Evolutionary conservation across 2,113 vertebrate genomes (phyloP).

Genomic region (Melospiza melodia): DNA sequence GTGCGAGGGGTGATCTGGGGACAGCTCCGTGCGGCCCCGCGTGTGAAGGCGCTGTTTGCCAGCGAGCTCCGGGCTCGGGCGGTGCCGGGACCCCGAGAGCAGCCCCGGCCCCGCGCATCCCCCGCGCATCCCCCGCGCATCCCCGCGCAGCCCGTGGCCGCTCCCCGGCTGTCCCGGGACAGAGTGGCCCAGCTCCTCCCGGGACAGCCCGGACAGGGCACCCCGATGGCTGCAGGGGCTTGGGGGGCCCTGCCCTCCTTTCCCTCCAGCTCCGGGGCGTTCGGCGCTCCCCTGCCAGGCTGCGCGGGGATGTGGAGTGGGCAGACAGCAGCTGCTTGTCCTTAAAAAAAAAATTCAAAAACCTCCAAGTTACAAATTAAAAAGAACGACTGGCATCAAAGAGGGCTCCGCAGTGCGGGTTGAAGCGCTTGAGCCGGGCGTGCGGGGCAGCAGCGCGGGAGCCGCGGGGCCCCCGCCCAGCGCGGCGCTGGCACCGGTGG

Average conservation of each 20-base stretch:
- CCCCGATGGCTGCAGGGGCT: neutral
- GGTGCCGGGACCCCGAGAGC: too few species aligned
- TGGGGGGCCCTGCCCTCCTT: neutral
- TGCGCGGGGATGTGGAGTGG: neutral
- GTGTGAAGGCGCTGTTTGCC: neutral
- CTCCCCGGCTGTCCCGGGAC: neutral
- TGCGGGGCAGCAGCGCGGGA: neutral
- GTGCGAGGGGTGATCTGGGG: neutral
- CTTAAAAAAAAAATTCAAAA: neutral
- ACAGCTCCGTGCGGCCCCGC: neutral
- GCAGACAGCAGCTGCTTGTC: neutral
- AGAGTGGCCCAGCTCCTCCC: neutral
- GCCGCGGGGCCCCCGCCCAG: neutral
- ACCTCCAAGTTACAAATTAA: neutral
- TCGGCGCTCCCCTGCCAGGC: neutral
- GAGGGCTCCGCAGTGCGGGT: neutral
- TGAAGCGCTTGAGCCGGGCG: neutral
- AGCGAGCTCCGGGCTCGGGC: neutral
- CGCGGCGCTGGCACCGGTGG: neutral
- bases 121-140: neutral
- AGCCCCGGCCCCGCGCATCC: neutral
- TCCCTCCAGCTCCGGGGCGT: neutral
- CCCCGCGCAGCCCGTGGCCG: neutral
- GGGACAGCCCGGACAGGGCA: neutral
- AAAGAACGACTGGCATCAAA: neutral